These are phyloP conservation scores for Rhinichthys klamathensis DNA, from an alignment of 2,113 vertebrate genomes.

Conservation along the genomic window DNA sequence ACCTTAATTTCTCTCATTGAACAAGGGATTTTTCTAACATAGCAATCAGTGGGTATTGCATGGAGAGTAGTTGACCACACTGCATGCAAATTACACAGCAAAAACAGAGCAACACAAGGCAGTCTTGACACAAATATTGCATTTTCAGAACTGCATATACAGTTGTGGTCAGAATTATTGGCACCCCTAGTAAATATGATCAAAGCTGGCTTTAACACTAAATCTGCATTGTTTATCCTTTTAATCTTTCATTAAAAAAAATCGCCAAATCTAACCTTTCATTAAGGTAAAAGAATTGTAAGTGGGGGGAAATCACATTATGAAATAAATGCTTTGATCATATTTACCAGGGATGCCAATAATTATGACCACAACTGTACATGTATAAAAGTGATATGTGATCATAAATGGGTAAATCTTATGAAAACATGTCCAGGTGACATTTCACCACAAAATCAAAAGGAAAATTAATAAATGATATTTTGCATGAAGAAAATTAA, in stretches of 20 bases:
- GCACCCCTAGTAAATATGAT: no score
- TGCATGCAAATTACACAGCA: conserved; percentile 26
- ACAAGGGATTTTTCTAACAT: neutral
- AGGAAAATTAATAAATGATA: neutral
- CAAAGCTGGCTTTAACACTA: no score
- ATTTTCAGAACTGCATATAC: neutral
- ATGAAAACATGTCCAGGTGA: neutral
- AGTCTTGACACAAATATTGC: neutral
- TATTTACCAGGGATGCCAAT: no score
- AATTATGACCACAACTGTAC: no score
- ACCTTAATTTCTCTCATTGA: neutral
- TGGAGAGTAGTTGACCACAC: neutral
- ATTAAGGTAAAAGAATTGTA: no score
- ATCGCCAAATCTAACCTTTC: no score
- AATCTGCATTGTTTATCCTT: no score
- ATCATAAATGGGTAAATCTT: neutral
- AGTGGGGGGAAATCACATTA: no score
- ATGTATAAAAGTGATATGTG: conserved; percentile 34
- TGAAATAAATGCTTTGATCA: no score
- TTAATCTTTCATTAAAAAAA: no score
- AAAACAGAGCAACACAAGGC: conserved; percentile 9
- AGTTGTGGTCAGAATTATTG: no score
- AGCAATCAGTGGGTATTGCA: neutral
- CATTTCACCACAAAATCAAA: neutral
- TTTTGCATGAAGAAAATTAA: no score